Base-by-base conservation (phyloP, 2,888 invertebrate genomes). In the Nymphalis c-album region DNA sequence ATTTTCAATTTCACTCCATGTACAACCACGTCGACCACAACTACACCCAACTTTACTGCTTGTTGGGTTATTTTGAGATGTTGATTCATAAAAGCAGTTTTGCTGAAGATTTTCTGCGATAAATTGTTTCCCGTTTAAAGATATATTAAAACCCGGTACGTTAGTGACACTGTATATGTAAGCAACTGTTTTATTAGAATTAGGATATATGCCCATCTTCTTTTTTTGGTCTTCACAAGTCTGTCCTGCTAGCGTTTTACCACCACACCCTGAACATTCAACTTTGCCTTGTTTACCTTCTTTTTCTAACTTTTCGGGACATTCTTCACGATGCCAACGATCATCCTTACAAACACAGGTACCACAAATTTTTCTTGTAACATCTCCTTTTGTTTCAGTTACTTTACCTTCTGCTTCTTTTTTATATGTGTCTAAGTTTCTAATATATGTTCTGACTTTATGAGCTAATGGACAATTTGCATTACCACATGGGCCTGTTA, bases 401-500 rank as follows among this genome's bases (percentile, higher is more conserved):
- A 82, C 74, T 48, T 72, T 76, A 26, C 78, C 79, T 53, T 76
- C 78, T 60, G 86, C 83, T 75, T 80, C 78, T 73, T 80, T 74
- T 71, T 86, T 90, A 64, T 92, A 92, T 7, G 80, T 76, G 2
- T 89, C 86, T 57, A 91, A 73, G 68, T 84, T 85, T 74, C 92
- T 82, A 60, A 92, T 85, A 68, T 91, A 92, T 13, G 76, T 82
- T 75, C 77, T 88, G 1, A 92, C 86, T 80, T 88, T 92, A 73
- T 90, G 90, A 50, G 91, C 91, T 71, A 92, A 77, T 50, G 83
- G 76, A 75, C 92, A 92, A 63, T 88, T 91, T 35, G 81, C 65
- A 75, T 92, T 92, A 59, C 92, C 92, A 77, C 92, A 92, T 2
- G 92, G 91, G 6, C 92, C 92, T 51, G 77, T 81, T 47, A 92